Evolutionary conservation across 2,113 vertebrate genomes (phyloP).

Genomic region (Rhizomys pruinosus): DNA sequence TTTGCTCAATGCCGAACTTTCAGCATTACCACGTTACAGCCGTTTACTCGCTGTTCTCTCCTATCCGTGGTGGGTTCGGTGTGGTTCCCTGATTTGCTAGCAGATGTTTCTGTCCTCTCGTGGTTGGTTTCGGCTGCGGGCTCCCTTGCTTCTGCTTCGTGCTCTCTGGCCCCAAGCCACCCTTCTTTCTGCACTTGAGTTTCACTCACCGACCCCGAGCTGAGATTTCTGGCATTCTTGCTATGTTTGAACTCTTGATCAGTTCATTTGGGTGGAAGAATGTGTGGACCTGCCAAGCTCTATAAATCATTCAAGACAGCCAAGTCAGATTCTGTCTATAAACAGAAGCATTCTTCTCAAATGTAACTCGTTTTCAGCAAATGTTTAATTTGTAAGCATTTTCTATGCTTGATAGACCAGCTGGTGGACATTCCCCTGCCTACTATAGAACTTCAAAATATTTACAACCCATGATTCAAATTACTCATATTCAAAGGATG

Average conservation of each 20-base stretch:
- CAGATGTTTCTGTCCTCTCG: no score
- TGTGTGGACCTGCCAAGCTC: conserved; percentile 54
- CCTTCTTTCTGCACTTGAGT: no score
- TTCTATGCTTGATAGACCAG: background rate
- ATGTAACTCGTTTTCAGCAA: conserved; percentile 45
- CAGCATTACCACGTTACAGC: conserved; percentile 7
- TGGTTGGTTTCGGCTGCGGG: no score
- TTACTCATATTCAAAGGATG: conserved; percentile 36
- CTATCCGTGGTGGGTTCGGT: background rate
- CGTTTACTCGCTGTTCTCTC: background rate
- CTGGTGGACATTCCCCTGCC: background rate
- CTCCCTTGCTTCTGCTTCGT: no score
- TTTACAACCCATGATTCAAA: conserved; percentile 41
- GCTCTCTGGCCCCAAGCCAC: background rate
- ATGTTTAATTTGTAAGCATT: conserved; percentile 14
- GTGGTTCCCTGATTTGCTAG: background rate
- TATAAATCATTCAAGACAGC: conserved; percentile 58
- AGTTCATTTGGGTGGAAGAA: conserved; percentile 68
- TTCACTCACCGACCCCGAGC: conserved; percentile 48
- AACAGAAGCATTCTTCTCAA: conserved; percentile 67
- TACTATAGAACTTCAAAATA: conserved; percentile 56
- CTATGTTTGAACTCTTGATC: conserved; percentile 54
- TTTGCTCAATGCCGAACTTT: conserved; percentile 27
- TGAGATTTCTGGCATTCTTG: conserved; percentile 68
- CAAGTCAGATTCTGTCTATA: conserved; percentile 63